Evolutionary conservation across 2,888 invertebrate genomes (phyloP), one percentile per base, ranked within the genome.

Genomic region (Drosophila cracens): DNA sequence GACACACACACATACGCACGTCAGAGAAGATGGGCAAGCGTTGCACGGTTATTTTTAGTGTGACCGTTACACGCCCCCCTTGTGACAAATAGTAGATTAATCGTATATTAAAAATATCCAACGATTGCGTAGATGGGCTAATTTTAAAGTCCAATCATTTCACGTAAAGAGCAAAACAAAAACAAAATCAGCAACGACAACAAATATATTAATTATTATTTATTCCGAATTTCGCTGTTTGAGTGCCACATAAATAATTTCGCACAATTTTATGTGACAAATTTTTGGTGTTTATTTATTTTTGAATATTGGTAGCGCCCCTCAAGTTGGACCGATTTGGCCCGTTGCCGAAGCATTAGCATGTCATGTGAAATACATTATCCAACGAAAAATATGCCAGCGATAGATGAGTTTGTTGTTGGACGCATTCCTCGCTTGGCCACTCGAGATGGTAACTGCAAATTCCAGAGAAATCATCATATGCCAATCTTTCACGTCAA

Each of bases 51-150:
- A 80, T 80, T 81, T 78, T 78, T 78, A 80, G 76, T 71, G 70
- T 63, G 72, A 80, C 81, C 79, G 77, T 79, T 72, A 66, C 58
- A 80, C 68, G 59, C 67, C 49, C 60, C 62, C 62, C 54, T 34
- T 27, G 29, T n/a, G 56, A 52, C 56, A 73, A 43, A 65, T 56
- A 40, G 65, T 72, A 65, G 64, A 76, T 87, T 74, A 81, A 52
- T 57, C 46, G 56, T 68, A 72, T 79, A 70, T 79, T 83, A 71
- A 81, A 83, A 84, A 85, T 85, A 79, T 76, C 61, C 62, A 69
- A 76, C 62, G 83, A 82, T 89, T 86, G 76, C 90, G 90, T 86
- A 81, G 81, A 72, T 76, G 67, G 33, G 48, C 74, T 89, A 89
- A 86, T 83, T 89, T 73, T 81, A 81, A 77, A 70, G 31, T 58